Conservation (phyloP, 2,113 vertebrate species). For the Onychorhynchus coronatus region DNA sequence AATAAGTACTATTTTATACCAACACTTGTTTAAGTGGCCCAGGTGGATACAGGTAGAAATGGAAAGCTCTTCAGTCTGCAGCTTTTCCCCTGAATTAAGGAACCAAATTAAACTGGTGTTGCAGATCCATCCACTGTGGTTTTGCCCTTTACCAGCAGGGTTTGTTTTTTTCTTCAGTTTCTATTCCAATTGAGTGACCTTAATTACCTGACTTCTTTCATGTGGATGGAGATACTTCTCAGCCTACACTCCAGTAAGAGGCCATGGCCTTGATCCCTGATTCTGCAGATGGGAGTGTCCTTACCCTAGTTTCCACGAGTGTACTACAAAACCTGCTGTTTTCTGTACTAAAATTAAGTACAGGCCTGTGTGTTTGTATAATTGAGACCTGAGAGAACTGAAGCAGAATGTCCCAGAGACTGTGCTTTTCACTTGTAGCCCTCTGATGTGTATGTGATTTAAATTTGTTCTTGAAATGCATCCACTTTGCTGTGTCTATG, state of each 20-base stretch:
- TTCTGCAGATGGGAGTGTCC: neutral
- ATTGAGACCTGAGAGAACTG: neutral
- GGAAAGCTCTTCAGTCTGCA: neutral
- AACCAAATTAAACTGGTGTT: neutral
- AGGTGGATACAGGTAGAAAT: neutral
- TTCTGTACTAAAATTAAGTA: neutral
- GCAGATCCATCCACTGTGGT: neutral
- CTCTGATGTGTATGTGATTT: neutral
- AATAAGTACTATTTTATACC: neutral
- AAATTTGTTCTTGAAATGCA: neutral
- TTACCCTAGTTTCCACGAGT: neutral
- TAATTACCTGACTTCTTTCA: neutral
- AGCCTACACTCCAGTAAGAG: neutral
- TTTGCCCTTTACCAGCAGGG: neutral
- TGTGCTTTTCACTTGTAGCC: neutral
- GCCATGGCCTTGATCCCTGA: neutral
- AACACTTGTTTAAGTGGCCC: neutral
- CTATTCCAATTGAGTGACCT: neutral
- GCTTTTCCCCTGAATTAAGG: neutral
- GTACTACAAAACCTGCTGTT: neutral
- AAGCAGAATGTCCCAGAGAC: neutral
- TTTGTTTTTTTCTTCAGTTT: neutral
- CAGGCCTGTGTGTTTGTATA: neutral
- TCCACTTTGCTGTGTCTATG: neutral
- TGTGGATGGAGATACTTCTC: neutral